Evolutionary conservation across 2,113 vertebrate species (phyloP), one percentile per base, ranked within the genome.

Genomic region (Pontoporia blainvillei): DNA sequence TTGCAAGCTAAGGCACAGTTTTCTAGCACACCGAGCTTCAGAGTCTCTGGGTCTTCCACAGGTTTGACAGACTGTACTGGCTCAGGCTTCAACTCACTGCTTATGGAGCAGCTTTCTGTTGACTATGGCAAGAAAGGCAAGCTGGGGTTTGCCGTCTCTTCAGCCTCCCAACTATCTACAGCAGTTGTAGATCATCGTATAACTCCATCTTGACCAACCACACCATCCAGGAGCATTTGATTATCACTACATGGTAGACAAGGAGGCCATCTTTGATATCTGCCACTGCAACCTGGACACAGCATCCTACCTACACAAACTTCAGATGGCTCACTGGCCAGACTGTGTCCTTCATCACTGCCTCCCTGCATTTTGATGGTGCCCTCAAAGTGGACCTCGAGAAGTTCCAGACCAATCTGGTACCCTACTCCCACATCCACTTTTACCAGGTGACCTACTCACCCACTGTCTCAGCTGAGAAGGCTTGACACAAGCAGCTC

Each of bases 311-410:
- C n/a, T 29, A 34, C 23, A 79, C 41, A 66, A 91, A 20, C n/a
- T 34, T 71, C 54, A 72, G 54, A n/a, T 1, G 8, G 34, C 23
- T 62, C 20, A 36, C 9, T n/a, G 23, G 27, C 23, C 62, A 99
- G 92, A 99, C 98, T 3, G 98, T 99, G 25, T n/a, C 8, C 20
- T 81, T 6, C 15, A 20, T 54, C n/a, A 69, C 29, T 13, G 6
- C 21, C 75, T 69, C 41, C 39, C 15, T 67, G 17, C 52, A 41
- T 46, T 69, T 29, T 52, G n/a, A 75, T 31, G 3, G 39, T 69
- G 27, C 21, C 17, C 27, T 79, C 61, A 79, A 0, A 61, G 52
- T 62, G 20, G 39, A 49, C 44, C 41, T 52, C 13, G 34, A 18
- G 13, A 44, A 15, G n/a, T 29, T 95, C 23, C 36, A 84, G 27